These are phyloP conservation scores for Poeciliopsis infans DNA, from an alignment of 2,797 vertebrate genomes.

Conservation along the genomic window DNA sequence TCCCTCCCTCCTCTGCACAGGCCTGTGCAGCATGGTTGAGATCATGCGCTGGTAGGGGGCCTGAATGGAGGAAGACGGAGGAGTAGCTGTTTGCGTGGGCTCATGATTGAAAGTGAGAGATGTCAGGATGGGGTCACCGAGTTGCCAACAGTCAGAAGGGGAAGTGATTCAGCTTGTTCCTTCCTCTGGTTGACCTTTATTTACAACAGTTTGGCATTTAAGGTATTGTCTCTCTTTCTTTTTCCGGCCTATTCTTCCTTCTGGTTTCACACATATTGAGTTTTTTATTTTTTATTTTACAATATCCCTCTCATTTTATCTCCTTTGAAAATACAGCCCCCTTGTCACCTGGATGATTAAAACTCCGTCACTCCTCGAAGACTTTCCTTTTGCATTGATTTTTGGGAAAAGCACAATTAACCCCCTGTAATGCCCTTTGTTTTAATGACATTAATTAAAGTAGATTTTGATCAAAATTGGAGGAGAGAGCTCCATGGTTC, in stretches of 20 bases:
- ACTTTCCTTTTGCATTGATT: slow-evolving; percentile 53
- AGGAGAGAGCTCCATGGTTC: neutral
- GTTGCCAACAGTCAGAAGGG: neutral
- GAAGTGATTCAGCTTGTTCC: neutral
- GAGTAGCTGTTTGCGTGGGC: slow-evolving; percentile 21
- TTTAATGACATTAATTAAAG: slow-evolving; percentile 63
- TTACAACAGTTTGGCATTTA: neutral
- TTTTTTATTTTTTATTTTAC: neutral
- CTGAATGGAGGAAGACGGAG: slow-evolving; percentile 7
- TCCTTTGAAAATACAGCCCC: slow-evolving; percentile 42
- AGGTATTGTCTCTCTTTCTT: neutral
- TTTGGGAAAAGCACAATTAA: slow-evolving; percentile 56
- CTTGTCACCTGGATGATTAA: slow-evolving; percentile 56
- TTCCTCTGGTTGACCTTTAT: slow-evolving; percentile 10
- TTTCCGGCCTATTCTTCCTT: neutral
- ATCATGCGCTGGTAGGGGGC: slow-evolving; percentile 17
- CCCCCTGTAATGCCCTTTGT: slow-evolving; percentile 23
- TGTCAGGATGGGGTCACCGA: slow-evolving; percentile 4
- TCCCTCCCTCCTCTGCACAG: slow-evolving; percentile 9
- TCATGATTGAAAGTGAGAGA: slow-evolving; percentile 22
- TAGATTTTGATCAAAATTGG: slow-evolving; percentile 25
- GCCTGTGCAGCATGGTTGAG: slow-evolving; percentile 13
- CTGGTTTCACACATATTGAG: neutral
- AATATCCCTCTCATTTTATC: slow-evolving; percentile 6
- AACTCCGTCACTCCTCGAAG: slow-evolving; percentile 34